Percentiles rank a stretch among this genome's conserved stretches.
phyloP scores from a whole-genome alignment of 2,888 invertebrate species.

The Scaptomyza parva region DNA sequence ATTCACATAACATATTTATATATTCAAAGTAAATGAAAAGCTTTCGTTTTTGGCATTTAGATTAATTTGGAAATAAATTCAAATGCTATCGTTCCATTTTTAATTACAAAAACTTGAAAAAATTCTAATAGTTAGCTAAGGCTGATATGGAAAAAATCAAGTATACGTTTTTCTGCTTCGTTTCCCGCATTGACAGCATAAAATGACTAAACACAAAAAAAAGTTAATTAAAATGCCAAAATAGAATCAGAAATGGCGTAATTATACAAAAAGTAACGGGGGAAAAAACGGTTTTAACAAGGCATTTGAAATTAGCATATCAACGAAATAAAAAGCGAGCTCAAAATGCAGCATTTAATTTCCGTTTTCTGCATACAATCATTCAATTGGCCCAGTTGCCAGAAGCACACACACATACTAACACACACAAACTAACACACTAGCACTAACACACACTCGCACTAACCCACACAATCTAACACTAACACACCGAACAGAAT shows the following conservation, averaged over 20 bases:
- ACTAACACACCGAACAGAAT: conserved; percentile 6
- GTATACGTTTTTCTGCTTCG: neutral
- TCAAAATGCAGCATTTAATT: conserved; percentile 25
- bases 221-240: neutral
- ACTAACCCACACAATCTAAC: too few species aligned
- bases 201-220: neutral
- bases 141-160: too few species aligned
- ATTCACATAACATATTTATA: neutral
- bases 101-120: too few species aligned
- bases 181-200: neutral
- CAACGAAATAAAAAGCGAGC: neutral
- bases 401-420: conserved; percentile 3
- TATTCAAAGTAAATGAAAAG: too few species aligned
- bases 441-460: too few species aligned
- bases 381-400: conserved; percentile 51
- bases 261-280: neutral
- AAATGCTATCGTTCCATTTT: neutral
- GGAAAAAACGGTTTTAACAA: neutral
- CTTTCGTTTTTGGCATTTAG: too few species aligned
- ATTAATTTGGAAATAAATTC: neutral
- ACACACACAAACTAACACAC: neutral
- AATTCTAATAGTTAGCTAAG: too few species aligned
- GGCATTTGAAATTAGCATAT: neutral
- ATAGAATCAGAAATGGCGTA: neutral
- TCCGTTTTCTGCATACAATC: conserved; percentile 43